phyloP scores from a whole-genome alignment of 2,797 vertebrate species.

The Poecilia picta region DNA sequence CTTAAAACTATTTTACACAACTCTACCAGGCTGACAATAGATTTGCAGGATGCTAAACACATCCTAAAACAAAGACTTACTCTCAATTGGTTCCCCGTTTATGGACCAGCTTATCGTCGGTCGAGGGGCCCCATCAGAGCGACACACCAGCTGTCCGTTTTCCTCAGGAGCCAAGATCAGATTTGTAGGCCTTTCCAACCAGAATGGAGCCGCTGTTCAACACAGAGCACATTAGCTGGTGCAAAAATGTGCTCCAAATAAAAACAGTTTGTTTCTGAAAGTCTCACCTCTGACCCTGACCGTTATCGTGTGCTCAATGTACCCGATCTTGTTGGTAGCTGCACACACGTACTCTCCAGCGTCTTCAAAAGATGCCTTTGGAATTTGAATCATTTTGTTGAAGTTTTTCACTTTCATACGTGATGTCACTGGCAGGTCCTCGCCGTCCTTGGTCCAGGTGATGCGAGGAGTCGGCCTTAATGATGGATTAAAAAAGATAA shows the following conservation, averaged over 20 bases:
- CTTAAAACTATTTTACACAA: neutral
- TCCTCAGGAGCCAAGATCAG: constrained; percentile 94
- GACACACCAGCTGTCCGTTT: constrained; percentile 89
- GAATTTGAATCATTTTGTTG: constrained; percentile 92
- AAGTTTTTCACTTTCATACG: constrained; percentile 92
- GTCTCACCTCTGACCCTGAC: constrained; percentile 93
- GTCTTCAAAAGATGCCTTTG: constrained; percentile 88
- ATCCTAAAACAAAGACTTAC: constrained; percentile 69
- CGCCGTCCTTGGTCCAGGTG: constrained; percentile 92
- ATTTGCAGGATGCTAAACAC: neutral
- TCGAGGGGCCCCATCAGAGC: constrained; percentile 91
- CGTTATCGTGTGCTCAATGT: constrained; percentile 89
- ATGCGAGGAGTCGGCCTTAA: constrained; percentile 87
- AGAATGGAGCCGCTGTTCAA: constrained; percentile 90
- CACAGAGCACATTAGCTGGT: neutral
- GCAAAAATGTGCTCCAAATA: neutral
- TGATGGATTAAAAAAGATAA: constrained; percentile 32
- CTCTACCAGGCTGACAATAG: neutral
- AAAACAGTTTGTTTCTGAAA: neutral
- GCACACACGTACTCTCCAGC: constrained; percentile 92
- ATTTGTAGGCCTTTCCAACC: constrained; percentile 91
- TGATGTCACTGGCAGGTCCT: constrained; percentile 79
- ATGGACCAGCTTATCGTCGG: constrained; percentile 92
- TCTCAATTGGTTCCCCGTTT: constrained; percentile 91
- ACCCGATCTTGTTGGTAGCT: constrained; percentile 92